These are phyloP conservation scores for Apodemia mormo DNA, from an alignment of 2,888 invertebrate genomes.

Conservation along the genomic window DNA sequence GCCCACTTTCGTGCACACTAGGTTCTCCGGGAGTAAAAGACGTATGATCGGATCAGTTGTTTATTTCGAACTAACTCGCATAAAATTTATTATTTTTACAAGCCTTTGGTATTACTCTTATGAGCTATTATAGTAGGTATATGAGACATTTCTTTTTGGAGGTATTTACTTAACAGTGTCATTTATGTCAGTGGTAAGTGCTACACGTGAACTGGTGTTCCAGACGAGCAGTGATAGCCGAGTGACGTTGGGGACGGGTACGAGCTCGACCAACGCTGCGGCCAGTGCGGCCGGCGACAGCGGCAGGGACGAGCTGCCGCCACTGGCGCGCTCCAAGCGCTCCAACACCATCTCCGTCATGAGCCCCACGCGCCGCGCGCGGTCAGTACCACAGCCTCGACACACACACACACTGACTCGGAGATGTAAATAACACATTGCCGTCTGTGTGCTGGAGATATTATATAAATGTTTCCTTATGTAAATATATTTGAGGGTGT, in stretches of 20 bases:
- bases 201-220: background rate
- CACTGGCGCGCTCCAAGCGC: slow-evolving; percentile 78
- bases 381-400: slow-evolving; percentile 40
- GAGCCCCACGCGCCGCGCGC: slow-evolving; percentile 83
- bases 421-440: background rate
- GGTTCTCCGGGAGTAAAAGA: too few species aligned
- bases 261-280: slow-evolving; percentile 29
- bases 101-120: too few species aligned
- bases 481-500: slow-evolving; percentile 36
- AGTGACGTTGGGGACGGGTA: slow-evolving; percentile 43
- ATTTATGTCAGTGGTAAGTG: too few species aligned
- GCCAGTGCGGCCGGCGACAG: slow-evolving; percentile 43
- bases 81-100: too few species aligned
- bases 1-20: too few species aligned
- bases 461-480: background rate
- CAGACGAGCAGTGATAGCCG: slow-evolving; percentile 70
- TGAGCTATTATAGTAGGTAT: too few species aligned
- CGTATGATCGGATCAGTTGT: too few species aligned
- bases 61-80: too few species aligned
- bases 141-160: too few species aligned
- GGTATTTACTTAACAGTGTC: too few species aligned
- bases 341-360: slow-evolving; percentile 94
- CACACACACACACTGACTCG: background rate
- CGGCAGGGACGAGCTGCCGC: slow-evolving; percentile 74
- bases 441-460: background rate